Percentiles rank a stretch among this genome's conserved stretches.
Conservation (phyloP, 2,113 vertebrate species). For the Poecilia latipinna region DNA sequence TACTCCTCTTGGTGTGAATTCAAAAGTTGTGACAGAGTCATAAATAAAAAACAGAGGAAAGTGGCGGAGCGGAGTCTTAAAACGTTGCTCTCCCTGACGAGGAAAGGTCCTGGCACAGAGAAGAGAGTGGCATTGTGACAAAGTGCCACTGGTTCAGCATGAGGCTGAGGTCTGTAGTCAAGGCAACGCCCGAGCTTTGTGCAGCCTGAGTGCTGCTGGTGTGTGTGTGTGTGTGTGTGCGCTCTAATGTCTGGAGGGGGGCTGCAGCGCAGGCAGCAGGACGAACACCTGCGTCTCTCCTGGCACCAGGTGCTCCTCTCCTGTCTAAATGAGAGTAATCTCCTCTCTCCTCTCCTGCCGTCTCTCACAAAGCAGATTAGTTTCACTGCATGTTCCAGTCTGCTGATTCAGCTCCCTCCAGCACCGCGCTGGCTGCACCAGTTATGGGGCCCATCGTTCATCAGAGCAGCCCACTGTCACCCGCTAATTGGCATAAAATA, state of each 20-base stretch:
- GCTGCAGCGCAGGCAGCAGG: constrained; percentile 64
- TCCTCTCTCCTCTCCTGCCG: constrained; percentile 72
- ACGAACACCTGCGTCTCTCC: constrained; percentile 80
- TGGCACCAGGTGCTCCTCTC: constrained; percentile 78
- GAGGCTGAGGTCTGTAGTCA: constrained; percentile 70
- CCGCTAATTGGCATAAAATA: constrained; percentile 85
- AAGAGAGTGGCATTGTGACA: constrained; percentile 63
- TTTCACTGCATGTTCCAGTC: constrained; percentile 73
- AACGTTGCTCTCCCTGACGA: constrained; percentile 43
- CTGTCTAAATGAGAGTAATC: constrained; percentile 78
- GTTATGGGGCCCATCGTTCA: constrained; percentile 78
- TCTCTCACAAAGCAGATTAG: constrained; percentile 79
- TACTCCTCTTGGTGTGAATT: constrained; percentile 18
- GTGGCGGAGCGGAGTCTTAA: constrained; percentile 41
- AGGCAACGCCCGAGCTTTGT: constrained; percentile 70
- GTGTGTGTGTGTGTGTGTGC: constrained; percentile 37
- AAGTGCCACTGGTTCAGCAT: constrained; percentile 70
- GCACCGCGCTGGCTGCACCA: constrained; percentile 65
- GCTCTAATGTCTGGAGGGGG: constrained; percentile 47
- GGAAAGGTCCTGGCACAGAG: constrained; percentile 50
- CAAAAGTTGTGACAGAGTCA: constrained; percentile 28
- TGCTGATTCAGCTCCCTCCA: constrained; percentile 78
- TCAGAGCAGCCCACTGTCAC: constrained; percentile 74
- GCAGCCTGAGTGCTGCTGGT: constrained; percentile 45
- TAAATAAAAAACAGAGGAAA: constrained; percentile 5